These are phyloP conservation scores for Ranitomeya imitator DNA, from an alignment of 2,113 vertebrate genomes.

Conservation along the genomic window DNA sequence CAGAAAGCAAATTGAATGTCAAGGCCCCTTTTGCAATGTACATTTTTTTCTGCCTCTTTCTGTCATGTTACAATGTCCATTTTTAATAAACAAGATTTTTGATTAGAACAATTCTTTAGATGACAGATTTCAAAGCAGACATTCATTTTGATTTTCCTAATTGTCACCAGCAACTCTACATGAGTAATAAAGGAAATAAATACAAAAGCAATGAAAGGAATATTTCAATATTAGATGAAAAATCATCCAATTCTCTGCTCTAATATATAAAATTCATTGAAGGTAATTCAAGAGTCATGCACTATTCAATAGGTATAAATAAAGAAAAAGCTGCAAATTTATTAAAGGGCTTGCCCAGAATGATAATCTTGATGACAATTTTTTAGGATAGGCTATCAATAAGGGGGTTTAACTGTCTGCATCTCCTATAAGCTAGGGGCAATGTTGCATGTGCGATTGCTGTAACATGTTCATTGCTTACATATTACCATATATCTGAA, in stretches of 20 bases:
- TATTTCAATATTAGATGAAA: background rate
- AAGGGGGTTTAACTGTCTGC: too few relatives aligned
- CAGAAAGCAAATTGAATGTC: constrained; percentile 42
- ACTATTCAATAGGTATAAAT: too few relatives aligned
- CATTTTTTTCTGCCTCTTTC: constrained; percentile 29
- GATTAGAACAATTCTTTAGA: background rate
- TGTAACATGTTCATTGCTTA: too few relatives aligned
- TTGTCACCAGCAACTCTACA: background rate
- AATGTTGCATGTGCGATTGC: too few relatives aligned
- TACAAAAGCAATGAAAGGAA: background rate
- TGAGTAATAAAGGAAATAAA: background rate
- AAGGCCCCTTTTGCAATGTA: constrained; percentile 38
- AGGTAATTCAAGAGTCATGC: too few relatives aligned
- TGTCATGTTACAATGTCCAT: constrained; percentile 36
- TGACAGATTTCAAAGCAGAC: constrained; percentile 19
- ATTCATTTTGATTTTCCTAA: constrained; percentile 12
- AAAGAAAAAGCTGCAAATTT: too few relatives aligned
- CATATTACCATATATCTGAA: too few relatives aligned
- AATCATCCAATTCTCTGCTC: background rate
- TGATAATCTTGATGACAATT: too few relatives aligned
- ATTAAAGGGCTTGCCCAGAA: too few relatives aligned
- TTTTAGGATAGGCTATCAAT: too few relatives aligned
- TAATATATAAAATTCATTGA: background rate
- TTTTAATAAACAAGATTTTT: constrained; percentile 31
- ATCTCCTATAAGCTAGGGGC: too few relatives aligned